A percentile compares a stretch with the other conserved stretches of the same genome.
Conservation (phyloP, 2,797 vertebrate species). For the Falco naumanni region DNA sequence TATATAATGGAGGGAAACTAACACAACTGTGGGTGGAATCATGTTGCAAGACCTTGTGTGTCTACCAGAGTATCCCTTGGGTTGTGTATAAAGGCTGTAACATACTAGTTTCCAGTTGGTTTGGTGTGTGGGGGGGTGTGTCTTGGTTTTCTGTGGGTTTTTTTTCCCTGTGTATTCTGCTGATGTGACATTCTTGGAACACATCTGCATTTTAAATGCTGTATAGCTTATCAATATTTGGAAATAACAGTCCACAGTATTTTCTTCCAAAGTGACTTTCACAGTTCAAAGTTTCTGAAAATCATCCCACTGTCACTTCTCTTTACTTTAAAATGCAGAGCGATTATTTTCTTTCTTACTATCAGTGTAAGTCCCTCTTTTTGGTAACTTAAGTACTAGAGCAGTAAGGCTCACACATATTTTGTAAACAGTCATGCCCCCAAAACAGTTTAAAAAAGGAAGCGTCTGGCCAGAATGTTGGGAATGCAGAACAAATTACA, state of each 20-base stretch:
- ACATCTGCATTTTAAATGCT: neutral
- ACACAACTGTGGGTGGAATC: neutral
- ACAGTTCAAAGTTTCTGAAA: neutral
- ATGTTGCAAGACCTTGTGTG: neutral
- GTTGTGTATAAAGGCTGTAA: neutral
- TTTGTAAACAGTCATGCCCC: neutral
- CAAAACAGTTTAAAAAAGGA: neutral
- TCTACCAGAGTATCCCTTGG: neutral
- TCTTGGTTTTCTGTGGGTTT: neutral
- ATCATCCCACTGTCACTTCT: neutral
- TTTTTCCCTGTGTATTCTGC: too few species aligned
- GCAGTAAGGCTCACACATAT: neutral
- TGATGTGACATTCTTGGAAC: neutral
- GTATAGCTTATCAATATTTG: neutral
- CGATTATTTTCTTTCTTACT: neutral
- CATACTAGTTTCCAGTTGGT: neutral
- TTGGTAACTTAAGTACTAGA: neutral
- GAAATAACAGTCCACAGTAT: neutral
- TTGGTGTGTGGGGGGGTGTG: fast-evolving
- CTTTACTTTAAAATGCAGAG: neutral
- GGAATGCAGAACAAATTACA: neutral
- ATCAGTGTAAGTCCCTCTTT: neutral
- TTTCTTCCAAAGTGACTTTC: neutral
- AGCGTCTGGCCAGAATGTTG: neutral
- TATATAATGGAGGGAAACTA: neutral